These are phyloP conservation scores for Xylocampa areola DNA, from an alignment of 2,888 invertebrate genomes.

Conservation along the genomic window DNA sequence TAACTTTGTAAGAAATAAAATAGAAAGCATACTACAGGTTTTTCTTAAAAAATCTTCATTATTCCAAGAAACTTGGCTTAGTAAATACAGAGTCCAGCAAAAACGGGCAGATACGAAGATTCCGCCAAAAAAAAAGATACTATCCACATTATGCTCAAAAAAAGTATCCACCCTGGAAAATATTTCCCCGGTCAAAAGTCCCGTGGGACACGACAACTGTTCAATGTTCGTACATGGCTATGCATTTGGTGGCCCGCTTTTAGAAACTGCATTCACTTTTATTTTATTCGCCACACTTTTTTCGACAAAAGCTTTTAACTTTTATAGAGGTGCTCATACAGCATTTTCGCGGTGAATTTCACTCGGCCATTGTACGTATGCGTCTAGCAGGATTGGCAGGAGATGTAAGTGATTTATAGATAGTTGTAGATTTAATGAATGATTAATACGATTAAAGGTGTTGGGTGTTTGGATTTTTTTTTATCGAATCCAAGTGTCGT, in stretches of 20 bases:
- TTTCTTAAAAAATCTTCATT: neutral
- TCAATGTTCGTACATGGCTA: conserved; percentile 66
- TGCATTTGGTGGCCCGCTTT: conserved; percentile 77
- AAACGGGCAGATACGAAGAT: conserved; percentile 25
- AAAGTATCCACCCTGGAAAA: conserved; percentile 64
- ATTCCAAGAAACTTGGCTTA: conserved; percentile 7
- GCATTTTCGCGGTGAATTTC: conserved; percentile 77
- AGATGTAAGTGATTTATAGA: neutral
- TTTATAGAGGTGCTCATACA: conserved; percentile 80
- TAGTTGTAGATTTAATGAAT: neutral
- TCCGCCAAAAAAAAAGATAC: conserved; percentile 61
- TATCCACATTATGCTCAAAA: conserved; percentile 64
- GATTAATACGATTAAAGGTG: neutral
- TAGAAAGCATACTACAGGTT: neutral
- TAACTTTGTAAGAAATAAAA: neutral
- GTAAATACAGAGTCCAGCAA: conserved; percentile 26
- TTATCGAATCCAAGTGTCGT: no score
- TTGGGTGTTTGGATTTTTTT: no score
- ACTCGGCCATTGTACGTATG: conserved; percentile 49
- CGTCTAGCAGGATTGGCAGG: conserved; percentile 6
- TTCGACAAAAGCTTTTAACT: conserved; percentile 87
- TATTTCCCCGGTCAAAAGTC: conserved; percentile 75
- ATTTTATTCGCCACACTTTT: conserved; percentile 79
- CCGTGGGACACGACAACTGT: conserved; percentile 80
- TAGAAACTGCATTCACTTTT: conserved; percentile 77